A percentile compares a stretch with the other conserved stretches of the same genome.
Evolutionary conservation across 2,797 vertebrate species (phyloP).

Genomic region (Gobionotothen gibberifrons): DNA sequence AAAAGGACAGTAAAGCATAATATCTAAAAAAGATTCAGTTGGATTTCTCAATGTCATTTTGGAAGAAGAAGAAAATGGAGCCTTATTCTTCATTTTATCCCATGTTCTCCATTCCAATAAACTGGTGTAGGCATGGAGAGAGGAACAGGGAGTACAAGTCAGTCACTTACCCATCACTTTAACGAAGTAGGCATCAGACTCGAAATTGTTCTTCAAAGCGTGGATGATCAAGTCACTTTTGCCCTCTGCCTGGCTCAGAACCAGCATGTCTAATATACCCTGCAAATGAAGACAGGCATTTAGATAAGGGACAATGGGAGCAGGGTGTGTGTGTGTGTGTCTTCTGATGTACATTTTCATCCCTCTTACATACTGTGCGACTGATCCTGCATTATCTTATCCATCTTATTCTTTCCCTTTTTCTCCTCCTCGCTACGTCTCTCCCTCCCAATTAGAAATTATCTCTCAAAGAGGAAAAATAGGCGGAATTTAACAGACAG

Average conservation of each 20-base stretch:
- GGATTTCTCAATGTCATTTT: background rate
- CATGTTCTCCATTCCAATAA: background rate
- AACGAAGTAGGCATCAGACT: slow-evolving; percentile 97
- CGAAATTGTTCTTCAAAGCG: slow-evolving; percentile 96
- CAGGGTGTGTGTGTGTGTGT: slow-evolving; percentile 23
- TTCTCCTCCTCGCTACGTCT: slow-evolving; percentile 11
- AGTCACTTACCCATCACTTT: slow-evolving; percentile 97
- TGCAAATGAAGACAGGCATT: slow-evolving; percentile 78
- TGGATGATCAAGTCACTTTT: slow-evolving; percentile 88
- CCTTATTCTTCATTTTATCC: slow-evolving; percentile 2
- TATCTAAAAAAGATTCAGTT: slow-evolving; percentile 14
- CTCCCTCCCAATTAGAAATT: slow-evolving; percentile 22
- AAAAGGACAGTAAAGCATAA: background rate
- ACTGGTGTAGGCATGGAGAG: background rate
- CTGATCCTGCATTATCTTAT: slow-evolving; percentile 60
- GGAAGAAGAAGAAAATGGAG: background rate
- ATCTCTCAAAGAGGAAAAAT: slow-evolving; percentile 24
- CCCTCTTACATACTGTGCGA: slow-evolving; percentile 48
- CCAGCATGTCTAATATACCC: slow-evolving; percentile 96
- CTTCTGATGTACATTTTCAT: slow-evolving; percentile 64
- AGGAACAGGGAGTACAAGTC: slow-evolving; percentile 7
- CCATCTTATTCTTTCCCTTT: slow-evolving; percentile 27
- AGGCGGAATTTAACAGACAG: slow-evolving; percentile 25
- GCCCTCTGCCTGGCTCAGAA: slow-evolving; percentile 86
- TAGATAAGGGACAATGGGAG: slow-evolving; percentile 62